These are phyloP conservation scores for Elachura formosa DNA, from an alignment of 2,113 vertebrate genomes.

Conservation along the genomic window DNA sequence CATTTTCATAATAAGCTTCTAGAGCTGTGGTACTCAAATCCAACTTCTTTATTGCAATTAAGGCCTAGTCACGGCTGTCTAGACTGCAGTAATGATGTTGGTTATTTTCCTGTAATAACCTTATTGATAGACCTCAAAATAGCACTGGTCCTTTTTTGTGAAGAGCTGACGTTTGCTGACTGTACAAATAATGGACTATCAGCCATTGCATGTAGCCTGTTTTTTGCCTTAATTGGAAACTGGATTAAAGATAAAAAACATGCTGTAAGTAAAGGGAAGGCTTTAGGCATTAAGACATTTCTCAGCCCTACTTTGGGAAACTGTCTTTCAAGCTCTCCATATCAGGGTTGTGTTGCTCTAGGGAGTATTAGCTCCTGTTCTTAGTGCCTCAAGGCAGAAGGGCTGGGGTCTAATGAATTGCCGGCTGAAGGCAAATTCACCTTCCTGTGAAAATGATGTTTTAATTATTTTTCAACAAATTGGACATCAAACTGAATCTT, in stretches of 20 bases:
- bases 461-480: not conserved
- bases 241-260: not conserved
- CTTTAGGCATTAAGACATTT: not conserved
- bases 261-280: not conserved
- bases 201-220: not conserved
- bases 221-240: not conserved
- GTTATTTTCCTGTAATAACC: slow-evolving; percentile 15
- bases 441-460: not conserved
- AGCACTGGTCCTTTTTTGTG: not conserved
- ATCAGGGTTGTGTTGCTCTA: not conserved
- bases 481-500: not conserved
- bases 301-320: not conserved
- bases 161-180: not conserved
- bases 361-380: not conserved
- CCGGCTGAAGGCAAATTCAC: not conserved
- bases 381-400: not conserved
- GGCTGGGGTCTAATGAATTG: not conserved
- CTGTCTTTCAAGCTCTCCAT: not conserved
- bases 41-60: slow-evolving; percentile 34
- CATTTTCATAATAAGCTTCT: not conserved
- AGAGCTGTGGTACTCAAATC: not conserved
- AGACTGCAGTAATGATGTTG: slow-evolving; percentile 42
- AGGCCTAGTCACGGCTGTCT: slow-evolving; percentile 10
- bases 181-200: not conserved
- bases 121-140: not conserved